These are phyloP conservation scores for Stigmatopora nigra DNA, from an alignment of 2,113 vertebrate species.

Conservation along the genomic window DNA sequence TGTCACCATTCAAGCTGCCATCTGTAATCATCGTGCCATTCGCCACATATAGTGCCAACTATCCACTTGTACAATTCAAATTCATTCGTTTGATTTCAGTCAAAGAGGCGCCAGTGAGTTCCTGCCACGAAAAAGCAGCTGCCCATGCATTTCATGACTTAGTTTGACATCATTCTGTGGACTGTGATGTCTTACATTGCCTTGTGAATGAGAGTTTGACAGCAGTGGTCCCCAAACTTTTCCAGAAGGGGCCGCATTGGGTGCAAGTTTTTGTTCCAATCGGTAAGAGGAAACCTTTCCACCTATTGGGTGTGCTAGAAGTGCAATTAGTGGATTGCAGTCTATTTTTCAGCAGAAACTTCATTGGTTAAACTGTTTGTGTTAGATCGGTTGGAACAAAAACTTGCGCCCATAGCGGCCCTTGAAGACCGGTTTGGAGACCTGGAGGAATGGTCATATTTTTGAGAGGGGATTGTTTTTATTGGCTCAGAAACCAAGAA, in stretches of 20 bases:
- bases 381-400: no score
- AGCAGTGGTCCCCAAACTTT: neutral
- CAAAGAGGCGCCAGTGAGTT: neutral
- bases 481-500: neutral
- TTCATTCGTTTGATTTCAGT: neutral
- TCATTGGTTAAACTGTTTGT: no score
- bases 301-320: no score
- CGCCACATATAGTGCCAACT: neutral
- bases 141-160: neutral
- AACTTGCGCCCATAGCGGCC: no score
- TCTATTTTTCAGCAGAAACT: no score
- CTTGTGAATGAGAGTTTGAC: constrained; percentile 4
- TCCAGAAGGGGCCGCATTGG: no score
- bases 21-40: neutral
- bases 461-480: neutral
- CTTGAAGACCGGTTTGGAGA: no score
- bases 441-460: neutral
- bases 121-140: constrained; percentile 3
- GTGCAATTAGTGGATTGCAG: no score
- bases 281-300: no score
- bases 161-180: neutral
- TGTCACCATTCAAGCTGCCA: constrained; percentile 1
- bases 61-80: neutral
- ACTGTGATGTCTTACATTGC: neutral
- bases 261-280: no score